phyloP scores from a whole-genome alignment of 2,113 vertebrate genomes.

The Rhinogobius similis region DNA sequence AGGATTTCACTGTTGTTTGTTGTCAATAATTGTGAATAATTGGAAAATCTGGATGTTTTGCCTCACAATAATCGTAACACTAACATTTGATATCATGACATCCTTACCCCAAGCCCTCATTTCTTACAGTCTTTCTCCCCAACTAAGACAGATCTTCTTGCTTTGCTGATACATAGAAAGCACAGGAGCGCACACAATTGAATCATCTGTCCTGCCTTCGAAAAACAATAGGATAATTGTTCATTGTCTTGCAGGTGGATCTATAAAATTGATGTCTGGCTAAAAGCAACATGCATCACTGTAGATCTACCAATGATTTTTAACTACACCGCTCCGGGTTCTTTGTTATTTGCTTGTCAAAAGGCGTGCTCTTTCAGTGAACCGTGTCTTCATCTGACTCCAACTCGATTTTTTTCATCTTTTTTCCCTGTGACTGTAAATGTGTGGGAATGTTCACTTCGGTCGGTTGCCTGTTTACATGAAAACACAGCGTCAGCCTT shows the following conservation, averaged over 20 bases:
- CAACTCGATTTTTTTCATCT: slow-evolving; percentile 33
- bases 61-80: too few relatives aligned
- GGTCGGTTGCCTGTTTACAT: slow-evolving; percentile 47
- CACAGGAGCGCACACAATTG: slow-evolving; percentile 7
- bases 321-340: not conserved
- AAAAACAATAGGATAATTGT: slow-evolving; percentile 20
- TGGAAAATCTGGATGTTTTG: too few relatives aligned
- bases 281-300: slow-evolving; percentile 24
- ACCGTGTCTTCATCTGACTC: slow-evolving; percentile 13
- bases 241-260: slow-evolving; percentile 35
- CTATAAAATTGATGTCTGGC: slow-evolving; percentile 22
- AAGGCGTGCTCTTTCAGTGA: slow-evolving; percentile 12
- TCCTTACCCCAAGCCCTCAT: not conserved
- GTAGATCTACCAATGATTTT: slow-evolving; percentile 15
- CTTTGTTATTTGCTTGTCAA: slow-evolving; percentile 2
- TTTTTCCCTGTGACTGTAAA: slow-evolving; percentile 31
- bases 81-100: too few relatives aligned
- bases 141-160: slow-evolving; percentile 16
- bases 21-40: too few relatives aligned
- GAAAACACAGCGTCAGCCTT: slow-evolving; percentile 47
- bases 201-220: slow-evolving; percentile 4
- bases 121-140: not conserved
- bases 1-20: too few relatives aligned
- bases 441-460: slow-evolving; percentile 24
- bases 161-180: not conserved